Base-by-base conservation (phyloP, 2,797 vertebrate species). In the Myotis vivesi region DNA sequence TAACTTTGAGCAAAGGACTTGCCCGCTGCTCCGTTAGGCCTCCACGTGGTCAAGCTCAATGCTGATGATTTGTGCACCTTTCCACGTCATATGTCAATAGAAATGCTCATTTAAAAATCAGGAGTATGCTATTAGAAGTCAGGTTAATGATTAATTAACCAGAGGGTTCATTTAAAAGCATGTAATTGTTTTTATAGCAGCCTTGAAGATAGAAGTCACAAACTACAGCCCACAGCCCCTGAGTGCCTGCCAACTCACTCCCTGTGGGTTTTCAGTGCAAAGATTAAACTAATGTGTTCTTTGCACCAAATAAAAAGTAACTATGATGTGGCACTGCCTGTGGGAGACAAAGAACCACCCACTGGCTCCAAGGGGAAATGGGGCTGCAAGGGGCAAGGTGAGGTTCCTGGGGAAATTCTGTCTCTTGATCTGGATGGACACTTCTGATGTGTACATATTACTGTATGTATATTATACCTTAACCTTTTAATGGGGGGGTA, bases 291-390 rank as follows among this genome's bases (percentile, higher is more conserved):
- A 11, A 7, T 2, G 15, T 19, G 73, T 72, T 64, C 12, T 88
- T 20, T 85, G 44, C 44, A 69, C 57, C 89, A 83, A 25, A 38
- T 41, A 57, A 77, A 69, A 77, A 69, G 59, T 46, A 66, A 73
- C 46, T 33, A 53, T 1, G 1, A 16, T 30, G n/a, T 41, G 66
- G 19, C 55, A 57, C 19, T 23, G 38, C 16, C 71, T 83, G 25
- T n/a, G n/a, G 79, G n/a, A 68, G 19, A 49, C 38, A 6, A 0
- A 46, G n/a, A 23, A n/a, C n/a, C 20, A 2, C 38, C 23, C 25
- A 13, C 36, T 5, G 49, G 69, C 49, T 68, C n/a, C 1, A 12
- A 46, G 51, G 62, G 53, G 9, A 33, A 46, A 22, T 10, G 6
- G 0, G 7, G 64, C 62, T 38, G 36, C 20, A 1, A 30, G 2